Conservation (phyloP, 2,888 invertebrate genomes). For the Autographa gamma region DNA sequence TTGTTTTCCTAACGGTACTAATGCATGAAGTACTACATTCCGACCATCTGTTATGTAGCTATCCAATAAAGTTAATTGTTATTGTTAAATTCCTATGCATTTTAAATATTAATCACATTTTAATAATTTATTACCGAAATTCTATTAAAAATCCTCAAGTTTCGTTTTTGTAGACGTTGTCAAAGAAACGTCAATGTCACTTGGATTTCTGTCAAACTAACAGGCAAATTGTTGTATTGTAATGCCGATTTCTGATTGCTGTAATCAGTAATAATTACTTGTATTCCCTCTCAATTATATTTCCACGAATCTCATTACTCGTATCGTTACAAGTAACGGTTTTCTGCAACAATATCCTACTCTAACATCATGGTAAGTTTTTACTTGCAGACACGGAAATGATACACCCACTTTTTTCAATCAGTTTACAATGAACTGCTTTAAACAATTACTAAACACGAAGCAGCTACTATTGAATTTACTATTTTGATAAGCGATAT, state of each 20-base stretch:
- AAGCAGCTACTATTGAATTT: not conserved
- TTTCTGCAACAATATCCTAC: conserved; percentile 29
- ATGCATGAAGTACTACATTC: conserved; percentile 25
- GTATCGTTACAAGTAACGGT: conserved; percentile 13
- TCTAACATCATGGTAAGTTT: conserved; percentile 51
- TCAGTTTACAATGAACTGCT: conserved; percentile 6
- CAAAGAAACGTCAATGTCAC: conserved; percentile 1
- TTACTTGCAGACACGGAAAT: conserved; percentile 31
- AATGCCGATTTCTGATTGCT: conserved; percentile 18
- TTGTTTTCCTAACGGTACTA: conserved; percentile 49
- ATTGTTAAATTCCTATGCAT: too few species aligned
- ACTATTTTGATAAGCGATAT: not conserved
- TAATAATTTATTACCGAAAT: not conserved
- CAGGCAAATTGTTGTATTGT: conserved; percentile 3
- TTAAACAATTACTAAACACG: not conserved
- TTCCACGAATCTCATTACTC: conserved; percentile 35
- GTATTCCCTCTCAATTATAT: conserved; percentile 13
- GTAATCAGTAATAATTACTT: conserved; percentile 24
- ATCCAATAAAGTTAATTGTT: too few species aligned
- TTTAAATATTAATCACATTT: too few species aligned
- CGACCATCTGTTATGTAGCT: not conserved
- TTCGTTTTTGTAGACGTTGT: not conserved
- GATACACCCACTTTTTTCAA: conserved; percentile 49
- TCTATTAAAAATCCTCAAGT: too few species aligned
- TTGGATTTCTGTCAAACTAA: not conserved